Percentiles rank a stretch among this genome's conserved stretches.
phyloP scores from a whole-genome alignment of 1,140 invertebrate species.

The Drosophila ogumai region DNA sequence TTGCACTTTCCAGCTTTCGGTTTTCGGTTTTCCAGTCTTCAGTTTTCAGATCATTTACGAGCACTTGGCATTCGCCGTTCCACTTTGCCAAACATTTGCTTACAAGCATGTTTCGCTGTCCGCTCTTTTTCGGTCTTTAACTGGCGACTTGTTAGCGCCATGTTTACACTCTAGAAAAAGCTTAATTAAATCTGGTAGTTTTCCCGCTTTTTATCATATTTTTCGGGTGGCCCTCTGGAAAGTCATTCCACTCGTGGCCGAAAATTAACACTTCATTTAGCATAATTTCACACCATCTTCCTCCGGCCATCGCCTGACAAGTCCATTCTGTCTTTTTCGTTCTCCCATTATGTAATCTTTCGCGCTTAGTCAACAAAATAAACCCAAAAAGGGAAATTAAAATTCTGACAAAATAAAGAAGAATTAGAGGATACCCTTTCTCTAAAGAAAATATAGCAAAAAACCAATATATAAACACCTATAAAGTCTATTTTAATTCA shows the following conservation, averaged over 20 bases:
- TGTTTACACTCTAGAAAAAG: conserved; percentile 48
- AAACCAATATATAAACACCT: background rate
- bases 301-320: conserved; percentile 23
- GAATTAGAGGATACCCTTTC: conserved; percentile 2
- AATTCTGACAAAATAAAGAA: background rate
- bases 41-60: conserved; percentile 48
- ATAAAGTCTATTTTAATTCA: too few species aligned
- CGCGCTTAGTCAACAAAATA: background rate
- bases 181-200: conserved; percentile 29
- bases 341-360: conserved; percentile 49
- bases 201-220: conserved; percentile 1
- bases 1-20: conserved; percentile 60
- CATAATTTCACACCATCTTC: conserved; percentile 66
- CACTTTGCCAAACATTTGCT: conserved; percentile 76
- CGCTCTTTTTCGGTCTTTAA: conserved; percentile 40
- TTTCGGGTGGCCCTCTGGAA: background rate
- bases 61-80: conserved; percentile 55
- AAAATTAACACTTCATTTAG: conserved; percentile 78
- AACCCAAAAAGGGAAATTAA: background rate
- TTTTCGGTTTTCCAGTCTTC: conserved; percentile 27
- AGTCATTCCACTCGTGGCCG: conserved; percentile 21
- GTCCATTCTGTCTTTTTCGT: conserved; percentile 11
- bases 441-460: background rate
- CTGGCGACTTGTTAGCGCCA: conserved; percentile 65
- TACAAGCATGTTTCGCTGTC: conserved; percentile 79